Evolutionary conservation across 1,140 invertebrate genomes (phyloP), one percentile per base, ranked within the genome.

Genomic region (Pygmarrhopalites habei): DNA sequence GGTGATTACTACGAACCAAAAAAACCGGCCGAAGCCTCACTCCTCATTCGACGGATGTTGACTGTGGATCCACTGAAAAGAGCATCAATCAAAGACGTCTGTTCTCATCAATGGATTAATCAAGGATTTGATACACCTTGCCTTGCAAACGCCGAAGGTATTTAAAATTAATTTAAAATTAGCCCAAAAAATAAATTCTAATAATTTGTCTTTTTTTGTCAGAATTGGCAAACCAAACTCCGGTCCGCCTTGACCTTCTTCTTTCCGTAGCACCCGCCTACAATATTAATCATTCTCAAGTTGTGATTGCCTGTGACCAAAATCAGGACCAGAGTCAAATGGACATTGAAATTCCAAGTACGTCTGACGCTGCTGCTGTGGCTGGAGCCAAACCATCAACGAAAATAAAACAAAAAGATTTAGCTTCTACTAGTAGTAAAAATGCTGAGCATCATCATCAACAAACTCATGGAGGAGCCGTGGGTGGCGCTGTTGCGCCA

Each of bases 1-100:
- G 64, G 64, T 35, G 92, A 95, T 77, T 99, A 98, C 77, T 97
- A 92, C 74, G 94, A 98, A 77, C 95, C 95, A 15, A 89, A 92
- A 70, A 90, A 86, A 72, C 90, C 90, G 35, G 96, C 95, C 89
- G 92, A 87, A 69, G 95, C 95, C 7, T 96, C 95, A 15, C 86
- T 90, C 35, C 80, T 99, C 21, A 98, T 99, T 60, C 83, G 88
- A 46, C 88, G 91, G 58, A 92, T 99, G 86, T 78, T 99, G 58
- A 93, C 90, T 0, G 92, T 97, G 0, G 89, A 90, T 73, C 92
- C 95, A 0, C 78, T 83, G 19, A 85, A 89, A 72, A 80, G 96
- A 70, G 92, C 95, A 5, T 90, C 89, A 67, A 93, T 99, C 66
- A 86, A 89, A 67, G 91, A 92, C 74, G 95, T 98, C 43, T 95